Conservation (phyloP, 2,797 vertebrate species). For the Cottoperca gobio region DNA sequence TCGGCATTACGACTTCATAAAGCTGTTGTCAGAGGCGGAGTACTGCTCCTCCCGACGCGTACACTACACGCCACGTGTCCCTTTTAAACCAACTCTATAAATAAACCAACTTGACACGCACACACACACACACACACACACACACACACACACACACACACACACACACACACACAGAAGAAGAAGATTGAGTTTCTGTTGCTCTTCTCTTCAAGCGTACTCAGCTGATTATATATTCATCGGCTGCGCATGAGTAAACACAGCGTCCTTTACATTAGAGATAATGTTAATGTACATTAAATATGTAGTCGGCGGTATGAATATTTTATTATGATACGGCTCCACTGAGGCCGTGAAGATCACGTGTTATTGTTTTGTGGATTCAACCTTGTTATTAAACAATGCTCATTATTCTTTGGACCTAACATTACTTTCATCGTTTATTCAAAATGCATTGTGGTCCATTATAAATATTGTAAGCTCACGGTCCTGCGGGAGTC, state of each 20-base stretch:
- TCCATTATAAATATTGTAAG: neutral
- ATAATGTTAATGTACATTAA: slow-evolving; percentile 51
- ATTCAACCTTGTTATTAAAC: neutral
- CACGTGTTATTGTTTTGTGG: neutral
- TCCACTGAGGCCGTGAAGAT: slow-evolving; percentile 11
- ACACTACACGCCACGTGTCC: neutral
- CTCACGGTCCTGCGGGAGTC: neutral
- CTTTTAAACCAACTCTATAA: neutral
- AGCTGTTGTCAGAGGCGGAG: neutral
- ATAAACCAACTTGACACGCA: slow-evolving; percentile 6
- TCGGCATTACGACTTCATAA: neutral
- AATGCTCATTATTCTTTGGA: neutral
- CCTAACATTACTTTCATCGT: neutral
- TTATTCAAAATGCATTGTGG: neutral
- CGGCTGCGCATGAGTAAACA: slow-evolving; percentile 47
- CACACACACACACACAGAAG: too few relatives aligned
- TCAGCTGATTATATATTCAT: slow-evolving; percentile 41
- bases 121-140: slow-evolving; percentile 36
- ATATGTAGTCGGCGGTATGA: slow-evolving; percentile 44
- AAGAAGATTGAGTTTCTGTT: neutral
- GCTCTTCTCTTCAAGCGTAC: neutral
- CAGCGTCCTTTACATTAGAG: slow-evolving; percentile 21
- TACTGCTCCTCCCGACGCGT: too few relatives aligned
- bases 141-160: too few relatives aligned
- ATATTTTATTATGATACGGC: slow-evolving; percentile 31